These are phyloP conservation scores for Okamejei kenojei DNA, from an alignment of 2,797 vertebrate genomes.

Conservation along the genomic window DNA sequence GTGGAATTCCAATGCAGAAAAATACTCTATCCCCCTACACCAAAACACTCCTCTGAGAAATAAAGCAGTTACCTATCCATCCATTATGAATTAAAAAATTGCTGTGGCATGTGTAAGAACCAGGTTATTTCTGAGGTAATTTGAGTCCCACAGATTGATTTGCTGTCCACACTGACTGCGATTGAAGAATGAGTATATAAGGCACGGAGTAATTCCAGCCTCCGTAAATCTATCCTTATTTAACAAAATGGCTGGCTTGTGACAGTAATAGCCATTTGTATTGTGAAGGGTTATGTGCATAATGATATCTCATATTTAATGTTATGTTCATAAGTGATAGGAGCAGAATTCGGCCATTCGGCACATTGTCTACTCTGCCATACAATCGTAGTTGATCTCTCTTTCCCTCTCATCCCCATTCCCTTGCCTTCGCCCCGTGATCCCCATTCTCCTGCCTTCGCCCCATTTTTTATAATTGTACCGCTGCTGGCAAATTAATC, in stretches of 20 bases:
- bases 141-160: neutral
- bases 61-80: neutral
- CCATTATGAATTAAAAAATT: neutral
- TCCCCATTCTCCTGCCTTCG: too few relatives aligned
- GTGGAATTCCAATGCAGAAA: neutral
- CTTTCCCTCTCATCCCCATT: too few relatives aligned
- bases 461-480: too few relatives aligned
- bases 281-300: neutral
- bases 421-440: too few relatives aligned
- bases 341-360: too few relatives aligned
- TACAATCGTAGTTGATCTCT: too few relatives aligned
- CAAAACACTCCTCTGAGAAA: neutral
- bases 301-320: neutral
- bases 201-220: neutral
- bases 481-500: too few relatives aligned
- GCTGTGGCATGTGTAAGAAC: too few relatives aligned
- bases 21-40: neutral
- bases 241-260: neutral
- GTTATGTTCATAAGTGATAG: too few relatives aligned
- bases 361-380: too few relatives aligned
- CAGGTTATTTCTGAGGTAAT: conserved; percentile 12
- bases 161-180: neutral
- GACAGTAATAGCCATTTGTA: neutral
- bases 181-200: neutral
- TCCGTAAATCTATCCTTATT: neutral